These are phyloP conservation scores for Charina bottae DNA, from an alignment of 2,113 vertebrate genomes.

Conservation along the genomic window DNA sequence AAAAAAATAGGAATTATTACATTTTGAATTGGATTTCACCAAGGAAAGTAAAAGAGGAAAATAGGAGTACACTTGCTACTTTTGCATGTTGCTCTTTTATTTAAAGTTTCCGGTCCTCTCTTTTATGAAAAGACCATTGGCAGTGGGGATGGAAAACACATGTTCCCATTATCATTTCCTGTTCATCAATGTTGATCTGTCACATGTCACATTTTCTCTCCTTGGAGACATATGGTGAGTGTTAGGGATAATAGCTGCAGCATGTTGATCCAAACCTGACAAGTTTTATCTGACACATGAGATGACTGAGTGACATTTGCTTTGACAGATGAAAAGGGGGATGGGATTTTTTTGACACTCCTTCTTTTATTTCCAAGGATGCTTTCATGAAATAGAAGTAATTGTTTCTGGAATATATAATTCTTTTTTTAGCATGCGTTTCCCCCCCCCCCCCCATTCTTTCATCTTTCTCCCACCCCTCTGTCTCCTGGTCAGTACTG, in stretches of 20 bases:
- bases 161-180: conserved; percentile 44
- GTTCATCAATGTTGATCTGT: conserved; percentile 43
- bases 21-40: background rate
- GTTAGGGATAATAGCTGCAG: conserved; percentile 55
- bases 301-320: conserved; percentile 45
- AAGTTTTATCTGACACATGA: conserved; percentile 41
- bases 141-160: conserved; percentile 10
- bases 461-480: background rate
- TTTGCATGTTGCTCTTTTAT: background rate
- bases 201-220: conserved; percentile 46
- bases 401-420: conserved; percentile 3
- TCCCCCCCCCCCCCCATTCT: background rate
- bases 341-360: background rate
- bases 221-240: conserved; percentile 44
- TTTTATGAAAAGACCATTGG: conserved; percentile 22
- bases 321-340: conserved; percentile 45
- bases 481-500: background rate
- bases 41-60: conserved; percentile 17
- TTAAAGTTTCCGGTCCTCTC: background rate
- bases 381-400: background rate
- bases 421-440: background rate
- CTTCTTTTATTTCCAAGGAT: background rate
- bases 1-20: background rate
- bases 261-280: conserved; percentile 38
- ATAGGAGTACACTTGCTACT: background rate